phyloP scores from a whole-genome alignment of 2,888 invertebrate genomes.

The Aporophyla lueneburgensis region DNA sequence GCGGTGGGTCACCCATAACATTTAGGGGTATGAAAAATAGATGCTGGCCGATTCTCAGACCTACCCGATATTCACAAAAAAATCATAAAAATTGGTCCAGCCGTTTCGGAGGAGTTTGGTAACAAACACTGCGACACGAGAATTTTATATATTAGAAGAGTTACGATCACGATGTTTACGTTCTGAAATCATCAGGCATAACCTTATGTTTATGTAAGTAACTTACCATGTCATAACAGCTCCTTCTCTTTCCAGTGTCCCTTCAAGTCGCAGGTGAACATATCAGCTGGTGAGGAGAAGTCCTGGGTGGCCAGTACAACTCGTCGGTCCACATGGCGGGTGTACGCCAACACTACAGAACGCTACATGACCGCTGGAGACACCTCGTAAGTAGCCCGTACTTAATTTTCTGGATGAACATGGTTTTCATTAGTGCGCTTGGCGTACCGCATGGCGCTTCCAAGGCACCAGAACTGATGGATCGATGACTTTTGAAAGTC shows the following conservation, averaged over 20 bases:
- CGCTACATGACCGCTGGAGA: constrained; percentile 85
- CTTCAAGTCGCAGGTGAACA: constrained; percentile 88
- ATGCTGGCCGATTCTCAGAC: too few relatives aligned
- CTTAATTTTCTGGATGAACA: background rate
- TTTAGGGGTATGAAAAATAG: too few relatives aligned
- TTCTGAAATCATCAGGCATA: background rate
- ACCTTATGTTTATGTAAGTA: background rate
- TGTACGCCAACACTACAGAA: constrained; percentile 87
- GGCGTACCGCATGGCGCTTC: too few relatives aligned
- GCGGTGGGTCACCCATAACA: too few relatives aligned
- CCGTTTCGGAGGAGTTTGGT: too few relatives aligned
- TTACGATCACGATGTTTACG: background rate
- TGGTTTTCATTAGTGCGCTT: background rate
- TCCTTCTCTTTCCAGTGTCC: constrained; percentile 90
- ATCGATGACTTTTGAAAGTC: too few relatives aligned
- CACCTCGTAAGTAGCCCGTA: constrained; percentile 77
- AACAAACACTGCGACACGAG: too few relatives aligned
- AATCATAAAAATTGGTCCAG: too few relatives aligned
- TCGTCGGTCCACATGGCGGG: constrained; percentile 89
- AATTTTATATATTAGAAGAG: too few relatives aligned
- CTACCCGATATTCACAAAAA: too few relatives aligned
- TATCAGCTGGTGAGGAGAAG: constrained; percentile 77
- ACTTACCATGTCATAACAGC: background rate
- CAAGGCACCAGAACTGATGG: too few relatives aligned
- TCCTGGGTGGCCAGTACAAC: constrained; percentile 89